These are phyloP conservation scores for Griposia aprilina DNA, from an alignment of 2,888 invertebrate species.

Conservation along the genomic window DNA sequence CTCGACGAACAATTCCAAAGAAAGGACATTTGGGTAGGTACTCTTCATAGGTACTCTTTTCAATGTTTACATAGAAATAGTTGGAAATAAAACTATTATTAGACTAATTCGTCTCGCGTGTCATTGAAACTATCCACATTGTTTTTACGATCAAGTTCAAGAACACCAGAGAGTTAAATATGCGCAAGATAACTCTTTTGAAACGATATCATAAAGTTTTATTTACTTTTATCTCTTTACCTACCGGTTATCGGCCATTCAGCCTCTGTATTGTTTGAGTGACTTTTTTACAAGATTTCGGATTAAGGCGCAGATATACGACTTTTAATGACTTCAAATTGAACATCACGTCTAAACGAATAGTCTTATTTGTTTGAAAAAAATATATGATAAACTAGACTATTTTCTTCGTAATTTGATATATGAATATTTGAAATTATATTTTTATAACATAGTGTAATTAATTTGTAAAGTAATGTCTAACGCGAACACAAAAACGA, in stretches of 20 bases:
- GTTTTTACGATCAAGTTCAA: constrained; percentile 76
- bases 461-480: no score
- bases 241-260: constrained; percentile 65
- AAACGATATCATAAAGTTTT: constrained; percentile 52
- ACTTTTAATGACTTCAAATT: no score
- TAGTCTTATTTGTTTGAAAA: no score
- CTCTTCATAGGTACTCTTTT: neutral
- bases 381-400: no score
- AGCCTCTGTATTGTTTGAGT: constrained; percentile 25
- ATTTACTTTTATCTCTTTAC: constrained; percentile 66
- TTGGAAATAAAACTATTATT: constrained; percentile 41
- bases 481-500: no score
- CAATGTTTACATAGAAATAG: constrained; percentile 4
- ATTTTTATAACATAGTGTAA: no score
- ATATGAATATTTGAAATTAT: no score
- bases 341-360: no score
- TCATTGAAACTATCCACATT: constrained; percentile 77
- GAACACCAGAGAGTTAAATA: constrained; percentile 61
- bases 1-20: no score
- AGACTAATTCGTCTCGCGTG: constrained; percentile 59
- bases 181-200: constrained; percentile 67
- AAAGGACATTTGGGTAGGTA: no score
- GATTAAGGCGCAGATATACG: constrained; percentile 43
- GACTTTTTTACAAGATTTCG: constrained; percentile 19
- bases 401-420: no score